Base-by-base conservation (phyloP, 2,888 invertebrate species). In the Lomographa bimaculata region DNA sequence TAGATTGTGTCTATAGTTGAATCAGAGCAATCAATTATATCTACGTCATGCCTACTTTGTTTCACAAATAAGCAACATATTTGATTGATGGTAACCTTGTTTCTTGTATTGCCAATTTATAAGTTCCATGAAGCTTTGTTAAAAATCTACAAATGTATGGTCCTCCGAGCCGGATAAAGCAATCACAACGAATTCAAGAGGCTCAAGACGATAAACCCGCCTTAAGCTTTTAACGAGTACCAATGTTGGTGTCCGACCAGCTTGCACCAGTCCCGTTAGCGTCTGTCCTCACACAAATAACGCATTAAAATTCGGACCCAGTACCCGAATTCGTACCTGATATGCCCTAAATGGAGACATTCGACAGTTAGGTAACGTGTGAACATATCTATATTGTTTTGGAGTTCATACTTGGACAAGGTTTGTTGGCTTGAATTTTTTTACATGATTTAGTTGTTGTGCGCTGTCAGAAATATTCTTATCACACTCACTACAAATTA, bases 261-360 rank as follows among this genome's bases (percentile, higher is more conserved):
- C 58, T 50, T 52, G 57, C 50, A 49, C 53, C 27, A 27, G 66
- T 82, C 61, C 84, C 85, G 85, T 84, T 85, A 80, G 73, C 73
- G 71, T 79, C 67, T 67, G 71, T 59, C 70, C 62, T 66, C 60
- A 64, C 66, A 70, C 67, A 71, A 70, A 71, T 66, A 55, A 41
- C 10, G n/a, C 71, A 79, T 81, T 80, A 74, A 60, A 61, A 85
- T 78, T 72, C 83, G 57, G 57, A 58, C 50, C 65, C 59, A 56
- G 72, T 72, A 62, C 55, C 58, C 73, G 59, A 71, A 69, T 67
- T 69, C 64, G 67, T 72, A 64, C 52, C 52, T 44, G 51, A 61
- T 68, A 61, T 49, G 54, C 73, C 71, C 50, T 67, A 75, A 58
- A 77, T 58, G 75, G 76, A 54, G 43, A 26, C 53, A 46, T 10